phyloP scores from a whole-genome alignment of 2,113 vertebrate species.

The Gallinago jamesoni region DNA sequence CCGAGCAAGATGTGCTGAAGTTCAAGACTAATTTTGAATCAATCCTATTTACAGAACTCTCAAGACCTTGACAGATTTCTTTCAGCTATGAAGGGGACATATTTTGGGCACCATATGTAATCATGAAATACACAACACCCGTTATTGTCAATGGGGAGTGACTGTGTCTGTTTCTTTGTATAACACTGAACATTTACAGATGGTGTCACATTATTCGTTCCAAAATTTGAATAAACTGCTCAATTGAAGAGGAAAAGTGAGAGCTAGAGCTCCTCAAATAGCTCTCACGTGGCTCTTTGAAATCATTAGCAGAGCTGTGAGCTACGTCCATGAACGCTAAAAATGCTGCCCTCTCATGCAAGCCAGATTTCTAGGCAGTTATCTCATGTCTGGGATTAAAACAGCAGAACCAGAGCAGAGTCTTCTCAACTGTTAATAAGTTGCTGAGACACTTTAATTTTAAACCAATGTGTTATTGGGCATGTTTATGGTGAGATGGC shows the following conservation, averaged over 20 bases:
- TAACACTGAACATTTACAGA: slow-evolving; percentile 41
- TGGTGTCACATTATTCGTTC: slow-evolving; percentile 32
- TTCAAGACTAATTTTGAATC: background rate
- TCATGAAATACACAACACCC: background rate
- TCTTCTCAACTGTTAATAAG: background rate
- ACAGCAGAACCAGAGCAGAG: background rate
- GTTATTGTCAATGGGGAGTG: background rate
- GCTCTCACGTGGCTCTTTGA: background rate
- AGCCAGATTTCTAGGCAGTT: background rate
- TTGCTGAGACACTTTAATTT: background rate
- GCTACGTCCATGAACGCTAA: background rate
- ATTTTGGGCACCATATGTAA: background rate
- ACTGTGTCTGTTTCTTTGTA: slow-evolving; percentile 14
- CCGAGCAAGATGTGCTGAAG: background rate
- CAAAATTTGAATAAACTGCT: slow-evolving; percentile 36
- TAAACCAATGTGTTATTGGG: background rate
- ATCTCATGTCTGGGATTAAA: background rate
- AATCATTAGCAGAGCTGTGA: background rate
- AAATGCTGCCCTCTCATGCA: background rate
- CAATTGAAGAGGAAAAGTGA: background rate
- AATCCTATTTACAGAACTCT: background rate
- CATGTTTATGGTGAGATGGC: background rate
- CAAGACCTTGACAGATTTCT: background rate
- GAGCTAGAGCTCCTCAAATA: slow-evolving; percentile 13
- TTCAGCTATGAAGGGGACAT: background rate